phyloP scores from a whole-genome alignment of 1,140 invertebrate genomes.

The Bombus polaris region DNA sequence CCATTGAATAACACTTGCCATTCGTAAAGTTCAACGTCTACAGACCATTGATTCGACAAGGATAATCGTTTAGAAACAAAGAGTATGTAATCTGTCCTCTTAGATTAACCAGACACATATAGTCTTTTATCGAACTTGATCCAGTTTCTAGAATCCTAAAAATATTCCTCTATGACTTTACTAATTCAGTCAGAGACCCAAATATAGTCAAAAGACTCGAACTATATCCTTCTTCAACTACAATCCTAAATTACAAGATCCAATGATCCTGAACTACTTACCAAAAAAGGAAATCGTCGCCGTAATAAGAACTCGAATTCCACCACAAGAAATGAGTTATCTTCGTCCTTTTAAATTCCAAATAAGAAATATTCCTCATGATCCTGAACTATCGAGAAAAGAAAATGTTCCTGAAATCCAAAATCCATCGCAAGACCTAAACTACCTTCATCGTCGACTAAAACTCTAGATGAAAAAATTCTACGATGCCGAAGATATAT shows the following conservation, averaged over 20 bases:
- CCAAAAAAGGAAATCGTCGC: not conserved
- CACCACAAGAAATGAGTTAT: not conserved
- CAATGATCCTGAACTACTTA: not conserved
- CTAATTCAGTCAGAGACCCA: not conserved
- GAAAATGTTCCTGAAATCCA: not conserved
- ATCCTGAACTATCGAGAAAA: too few species aligned
- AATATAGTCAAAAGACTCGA: not conserved
- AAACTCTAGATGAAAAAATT: not conserved
- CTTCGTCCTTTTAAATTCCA: not conserved
- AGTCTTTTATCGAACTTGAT: too few species aligned
- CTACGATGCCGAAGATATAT: not conserved
- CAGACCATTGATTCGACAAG: not conserved
- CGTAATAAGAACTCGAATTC: not conserved
- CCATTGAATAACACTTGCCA: not conserved
- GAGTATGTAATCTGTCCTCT: too few species aligned
- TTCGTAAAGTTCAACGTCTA: not conserved
- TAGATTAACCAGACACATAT: too few species aligned
- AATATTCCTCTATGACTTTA: not conserved
- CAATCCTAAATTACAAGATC: not conserved
- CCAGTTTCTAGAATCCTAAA: not conserved
- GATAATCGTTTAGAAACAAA: not conserved
- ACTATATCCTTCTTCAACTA: not conserved
- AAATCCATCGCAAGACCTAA: not conserved
- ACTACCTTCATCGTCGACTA: not conserved
- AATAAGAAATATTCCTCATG: not conserved